These are phyloP conservation scores for Pristionchus japonicus DNA, from an alignment of 2,888 invertebrate species.

Conservation along the genomic window DNA sequence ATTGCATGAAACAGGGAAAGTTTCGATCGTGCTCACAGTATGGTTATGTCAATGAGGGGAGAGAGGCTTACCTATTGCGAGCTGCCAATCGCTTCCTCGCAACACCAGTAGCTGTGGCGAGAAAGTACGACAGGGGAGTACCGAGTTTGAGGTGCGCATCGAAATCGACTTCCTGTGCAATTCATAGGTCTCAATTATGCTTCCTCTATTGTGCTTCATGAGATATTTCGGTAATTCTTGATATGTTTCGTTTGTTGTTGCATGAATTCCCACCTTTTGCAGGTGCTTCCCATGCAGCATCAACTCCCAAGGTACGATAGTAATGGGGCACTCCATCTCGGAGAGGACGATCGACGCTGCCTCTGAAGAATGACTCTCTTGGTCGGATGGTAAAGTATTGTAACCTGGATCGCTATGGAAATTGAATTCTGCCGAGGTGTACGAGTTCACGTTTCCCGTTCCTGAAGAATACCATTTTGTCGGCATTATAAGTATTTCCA, in stretches of 20 bases:
- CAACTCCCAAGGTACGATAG: slow-evolving; percentile 83
- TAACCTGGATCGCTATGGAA: slow-evolving; percentile 83
- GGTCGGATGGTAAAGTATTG: background rate
- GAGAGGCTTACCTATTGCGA: background rate
- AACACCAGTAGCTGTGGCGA: background rate
- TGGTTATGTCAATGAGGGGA: too few species aligned
- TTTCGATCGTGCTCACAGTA: background rate
- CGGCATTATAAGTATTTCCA: too few species aligned
- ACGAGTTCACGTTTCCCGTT: slow-evolving; percentile 75
- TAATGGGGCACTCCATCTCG: slow-evolving; percentile 79
- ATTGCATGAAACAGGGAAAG: background rate
- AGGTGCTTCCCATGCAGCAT: slow-evolving; percentile 56
- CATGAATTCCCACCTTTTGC: background rate
- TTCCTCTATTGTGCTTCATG: too few species aligned
- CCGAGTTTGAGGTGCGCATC: slow-evolving; percentile 55
- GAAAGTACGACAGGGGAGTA: slow-evolving; percentile 42
- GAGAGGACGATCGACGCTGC: slow-evolving; percentile 84
- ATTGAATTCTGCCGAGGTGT: slow-evolving; percentile 83
- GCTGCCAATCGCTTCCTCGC: background rate
- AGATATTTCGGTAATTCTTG: too few species aligned
- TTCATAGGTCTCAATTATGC: too few species aligned
- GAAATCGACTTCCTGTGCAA: slow-evolving; percentile 56
- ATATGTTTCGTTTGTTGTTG: too few species aligned
- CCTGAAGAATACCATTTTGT: slow-evolving; percentile 64
- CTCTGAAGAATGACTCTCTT: slow-evolving; percentile 48